phyloP scores from a whole-genome alignment of 2,797 vertebrate species.

The Fistularia commersonii region DNA sequence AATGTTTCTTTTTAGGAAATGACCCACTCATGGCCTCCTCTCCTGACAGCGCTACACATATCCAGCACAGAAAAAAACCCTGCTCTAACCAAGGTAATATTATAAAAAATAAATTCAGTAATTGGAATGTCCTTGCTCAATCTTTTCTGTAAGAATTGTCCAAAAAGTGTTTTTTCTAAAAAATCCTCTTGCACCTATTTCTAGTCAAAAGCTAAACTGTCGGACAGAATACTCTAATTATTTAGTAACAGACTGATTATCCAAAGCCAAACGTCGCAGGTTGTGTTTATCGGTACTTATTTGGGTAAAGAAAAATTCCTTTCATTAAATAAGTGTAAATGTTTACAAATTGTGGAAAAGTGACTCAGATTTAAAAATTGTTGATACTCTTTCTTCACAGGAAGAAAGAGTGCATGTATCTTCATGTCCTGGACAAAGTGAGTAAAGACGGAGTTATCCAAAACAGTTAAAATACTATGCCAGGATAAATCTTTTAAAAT shows the following conservation, averaged over 20 bases:
- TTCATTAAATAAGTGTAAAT: too few species aligned
- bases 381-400: slow-evolving; percentile 55
- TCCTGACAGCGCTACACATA: slow-evolving; percentile 83
- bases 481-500: neutral
- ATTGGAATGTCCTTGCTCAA: too few species aligned
- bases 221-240: too few species aligned
- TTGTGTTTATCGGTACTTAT: too few species aligned
- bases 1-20: slow-evolving; percentile 81
- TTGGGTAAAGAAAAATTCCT: too few species aligned
- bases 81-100: slow-evolving; percentile 80
- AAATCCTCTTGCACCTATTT: too few species aligned
- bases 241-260: too few species aligned
- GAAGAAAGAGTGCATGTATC: slow-evolving; percentile 70
- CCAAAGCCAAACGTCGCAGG: too few species aligned
- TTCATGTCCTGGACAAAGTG: slow-evolving; percentile 81
- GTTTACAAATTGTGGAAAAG: too few species aligned
- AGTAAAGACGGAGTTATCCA: slow-evolving; percentile 60
- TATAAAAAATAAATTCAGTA: neutral
- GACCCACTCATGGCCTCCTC: slow-evolving; percentile 91
- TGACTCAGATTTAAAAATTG: neutral
- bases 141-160: too few species aligned
- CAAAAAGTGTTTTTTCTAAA: too few species aligned
- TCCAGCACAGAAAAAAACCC: slow-evolving; percentile 77
- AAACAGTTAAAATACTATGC: neutral
- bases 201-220: too few species aligned